Base-by-base conservation (phyloP, 2,797 vertebrate species). In the Hypotaenidia okinawae region DNA sequence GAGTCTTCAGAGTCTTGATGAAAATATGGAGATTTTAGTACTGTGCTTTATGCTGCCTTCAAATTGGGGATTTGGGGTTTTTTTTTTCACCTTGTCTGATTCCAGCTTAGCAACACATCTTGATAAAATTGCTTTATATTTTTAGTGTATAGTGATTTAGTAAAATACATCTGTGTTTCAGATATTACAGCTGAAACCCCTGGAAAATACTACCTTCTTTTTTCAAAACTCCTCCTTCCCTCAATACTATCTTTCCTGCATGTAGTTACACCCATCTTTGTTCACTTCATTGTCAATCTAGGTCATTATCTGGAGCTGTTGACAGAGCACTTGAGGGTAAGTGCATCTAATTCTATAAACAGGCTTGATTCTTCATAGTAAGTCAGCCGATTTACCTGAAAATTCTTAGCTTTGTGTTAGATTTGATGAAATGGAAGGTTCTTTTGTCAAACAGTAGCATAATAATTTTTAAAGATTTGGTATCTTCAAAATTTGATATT, bases 231-330 rank as follows among this genome's bases (percentile, higher is more conserved):
- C 0, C 12, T 10, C 10, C 5, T 19, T 18, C 51, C 24, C 11
- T 27, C 22, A 41, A 13, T 37, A 18, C 28, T 19, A 1, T 32
- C 63, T 83, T 84, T 79, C 39, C 17, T 64, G 6, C 49, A 33
- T 0, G 0, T 49, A 30, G 68, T 70, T 94, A 52, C 14, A 68
- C 5, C 3, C 0, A 0, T 59, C 75, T 90, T 78, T 85, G 24
- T 92, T 87, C 4, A 0, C 25, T 41, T 83, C 55, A 23, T 76
- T 92, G 91, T 93, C 64, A 77, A 22, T 91, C 54, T 95, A 83
- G 75, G 79, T 70, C 52, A 74, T 89, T 84, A 79, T 69, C 32
- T 85, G 90, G 89, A 84, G 61, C 82, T 92, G 81, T 94, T 96
- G 87, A 63, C 80, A 82, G 75, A 84, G 41, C 54, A 73, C 81